Evolutionary conservation across 2,113 vertebrate genomes (phyloP).

Genomic region (Seriola aureovittata): DNA sequence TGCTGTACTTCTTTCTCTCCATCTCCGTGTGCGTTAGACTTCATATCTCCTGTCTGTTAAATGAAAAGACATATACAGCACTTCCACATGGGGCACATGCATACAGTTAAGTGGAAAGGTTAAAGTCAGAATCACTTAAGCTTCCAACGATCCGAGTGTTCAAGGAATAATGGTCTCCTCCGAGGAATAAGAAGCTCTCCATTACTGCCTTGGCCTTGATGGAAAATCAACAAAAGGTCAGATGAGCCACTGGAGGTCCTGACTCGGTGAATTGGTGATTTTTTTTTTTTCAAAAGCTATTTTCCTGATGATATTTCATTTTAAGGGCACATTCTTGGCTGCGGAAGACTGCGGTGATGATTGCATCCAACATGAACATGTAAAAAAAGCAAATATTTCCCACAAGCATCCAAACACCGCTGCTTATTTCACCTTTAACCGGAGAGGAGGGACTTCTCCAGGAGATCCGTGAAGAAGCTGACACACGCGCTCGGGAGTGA

Average conservation of each 20-base stretch:
- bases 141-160: not conserved
- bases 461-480: not conserved
- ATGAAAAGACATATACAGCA: not conserved
- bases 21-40: not conserved
- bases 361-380: not conserved
- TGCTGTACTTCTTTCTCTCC: not conserved
- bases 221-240: slow-evolving; percentile 57
- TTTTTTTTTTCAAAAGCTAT: slow-evolving; percentile 19
- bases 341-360: not conserved
- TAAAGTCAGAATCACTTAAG: slow-evolving; percentile 4
- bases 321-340: not conserved
- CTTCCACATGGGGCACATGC: not conserved
- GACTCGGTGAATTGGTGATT: slow-evolving; percentile 5
- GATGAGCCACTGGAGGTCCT: not conserved
- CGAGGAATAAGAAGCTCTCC: slow-evolving; percentile 11
- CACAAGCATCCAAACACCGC: not conserved
- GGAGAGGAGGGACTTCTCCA: not conserved
- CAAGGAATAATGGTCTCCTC: not conserved
- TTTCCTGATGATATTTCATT: slow-evolving; percentile 23
- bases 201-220: slow-evolving; percentile 36
- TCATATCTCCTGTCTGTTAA: not conserved
- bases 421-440: not conserved
- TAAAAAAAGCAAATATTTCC: not conserved
- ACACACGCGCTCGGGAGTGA: not conserved
- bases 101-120: slow-evolving; percentile 18